These are phyloP conservation scores for Holocentrus rufus DNA, from an alignment of 2,797 vertebrate species.

Conservation along the genomic window DNA sequence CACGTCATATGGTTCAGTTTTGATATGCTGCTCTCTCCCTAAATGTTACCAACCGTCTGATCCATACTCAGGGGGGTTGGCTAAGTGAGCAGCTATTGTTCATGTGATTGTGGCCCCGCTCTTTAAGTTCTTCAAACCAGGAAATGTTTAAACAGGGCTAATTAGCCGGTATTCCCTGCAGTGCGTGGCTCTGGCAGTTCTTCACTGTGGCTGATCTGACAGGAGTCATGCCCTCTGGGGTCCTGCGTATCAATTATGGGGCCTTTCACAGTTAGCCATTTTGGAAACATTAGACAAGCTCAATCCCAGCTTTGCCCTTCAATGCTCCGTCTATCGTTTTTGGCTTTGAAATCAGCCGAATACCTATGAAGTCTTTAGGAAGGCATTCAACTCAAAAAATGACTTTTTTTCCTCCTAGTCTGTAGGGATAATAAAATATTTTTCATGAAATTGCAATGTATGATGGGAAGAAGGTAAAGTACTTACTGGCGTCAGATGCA, in stretches of 20 bases:
- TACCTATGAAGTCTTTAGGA: conserved; percentile 18
- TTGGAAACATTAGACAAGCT: conserved; percentile 77
- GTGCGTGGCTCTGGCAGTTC: conserved; percentile 72
- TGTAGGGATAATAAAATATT: background rate
- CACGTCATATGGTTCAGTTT: conserved; percentile 66
- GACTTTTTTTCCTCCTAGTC: background rate
- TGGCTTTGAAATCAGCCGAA: conserved; percentile 57
- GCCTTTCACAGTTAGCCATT: conserved; percentile 69
- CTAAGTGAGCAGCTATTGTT: conserved; percentile 77
- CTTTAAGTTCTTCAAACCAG: conserved; percentile 87
- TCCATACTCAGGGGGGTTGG: conserved; percentile 37
- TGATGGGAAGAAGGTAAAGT: conserved; percentile 19
- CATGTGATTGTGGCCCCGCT: conserved; percentile 74
- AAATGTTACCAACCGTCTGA: conserved; percentile 67
- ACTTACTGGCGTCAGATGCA: conserved; percentile 4
- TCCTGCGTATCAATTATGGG: conserved; percentile 75
- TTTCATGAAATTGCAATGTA: conserved; percentile 23
- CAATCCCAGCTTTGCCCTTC: conserved; percentile 65
- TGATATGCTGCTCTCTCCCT: conserved; percentile 40
- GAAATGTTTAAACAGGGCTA: conserved; percentile 84
- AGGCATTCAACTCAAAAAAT: conserved; percentile 4
- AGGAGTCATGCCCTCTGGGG: conserved; percentile 80
- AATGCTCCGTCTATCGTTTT: conserved; percentile 35
- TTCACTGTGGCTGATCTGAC: conserved; percentile 80
- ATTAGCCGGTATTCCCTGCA: conserved; percentile 80